phyloP scores from a whole-genome alignment of 2,797 vertebrate species.

The Chrysocyon brachyurus region DNA sequence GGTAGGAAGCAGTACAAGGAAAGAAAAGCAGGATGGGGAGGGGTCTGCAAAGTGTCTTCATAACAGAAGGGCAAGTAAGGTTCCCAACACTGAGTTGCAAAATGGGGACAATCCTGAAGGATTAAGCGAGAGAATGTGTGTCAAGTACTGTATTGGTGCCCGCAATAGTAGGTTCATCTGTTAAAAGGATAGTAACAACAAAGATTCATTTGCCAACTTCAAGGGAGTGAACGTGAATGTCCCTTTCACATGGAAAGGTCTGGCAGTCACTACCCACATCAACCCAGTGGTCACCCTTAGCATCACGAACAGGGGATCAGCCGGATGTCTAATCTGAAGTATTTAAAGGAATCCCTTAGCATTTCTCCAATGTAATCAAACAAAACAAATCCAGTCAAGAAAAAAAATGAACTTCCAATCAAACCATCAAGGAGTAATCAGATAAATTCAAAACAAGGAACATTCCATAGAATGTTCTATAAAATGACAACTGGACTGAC shows the following conservation, averaged over 20 bases:
- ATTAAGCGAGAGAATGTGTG: accelerated
- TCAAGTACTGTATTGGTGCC: background rate
- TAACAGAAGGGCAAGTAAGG: background rate
- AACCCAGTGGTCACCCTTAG: background rate
- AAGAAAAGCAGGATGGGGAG: background rate
- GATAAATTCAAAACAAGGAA: background rate
- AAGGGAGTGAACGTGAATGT: accelerated
- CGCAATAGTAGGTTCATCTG: background rate
- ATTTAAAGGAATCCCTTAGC: background rate
- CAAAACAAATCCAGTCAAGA: background rate
- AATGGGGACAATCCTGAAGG: background rate
- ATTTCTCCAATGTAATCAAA: background rate
- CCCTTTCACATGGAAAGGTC: background rate
- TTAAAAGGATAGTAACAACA: background rate
- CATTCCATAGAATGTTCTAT: background rate
- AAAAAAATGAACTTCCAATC: background rate
- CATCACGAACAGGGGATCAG: background rate
- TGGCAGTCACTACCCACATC: background rate
- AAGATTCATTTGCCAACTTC: background rate
- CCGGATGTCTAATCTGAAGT: background rate
- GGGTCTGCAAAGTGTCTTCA: background rate
- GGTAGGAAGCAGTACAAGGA: background rate
- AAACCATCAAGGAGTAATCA: background rate
- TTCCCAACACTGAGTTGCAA: background rate
- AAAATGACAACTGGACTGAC: background rate